phyloP scores from a whole-genome alignment of 2,888 invertebrate species.

The Camponotus fellah region DNA sequence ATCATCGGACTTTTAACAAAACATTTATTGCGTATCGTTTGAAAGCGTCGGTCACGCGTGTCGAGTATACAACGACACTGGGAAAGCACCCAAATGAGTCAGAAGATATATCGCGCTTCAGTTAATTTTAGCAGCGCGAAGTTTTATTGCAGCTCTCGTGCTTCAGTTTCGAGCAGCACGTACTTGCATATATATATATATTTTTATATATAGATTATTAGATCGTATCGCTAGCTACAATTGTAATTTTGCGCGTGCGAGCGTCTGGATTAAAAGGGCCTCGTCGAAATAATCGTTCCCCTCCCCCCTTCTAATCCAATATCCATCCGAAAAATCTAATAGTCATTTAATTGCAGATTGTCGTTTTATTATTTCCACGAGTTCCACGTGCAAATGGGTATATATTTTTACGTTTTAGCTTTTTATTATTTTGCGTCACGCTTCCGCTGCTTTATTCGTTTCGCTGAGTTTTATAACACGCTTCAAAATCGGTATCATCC shows the following conservation, averaged over 20 bases:
- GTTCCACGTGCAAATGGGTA: background rate
- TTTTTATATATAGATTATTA: background rate
- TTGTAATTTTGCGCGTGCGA: background rate
- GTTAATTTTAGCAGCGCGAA: conserved; percentile 47
- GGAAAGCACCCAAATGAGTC: conserved; percentile 40
- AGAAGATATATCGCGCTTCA: conserved; percentile 43
- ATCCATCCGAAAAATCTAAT: conserved; percentile 7
- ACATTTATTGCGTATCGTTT: conserved; percentile 38
- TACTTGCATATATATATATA: no score
- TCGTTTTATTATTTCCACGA: conserved; percentile 2
- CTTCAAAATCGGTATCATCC: conserved; percentile 53
- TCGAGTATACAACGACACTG: conserved; percentile 10
- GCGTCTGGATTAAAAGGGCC: background rate
- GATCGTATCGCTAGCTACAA: background rate
- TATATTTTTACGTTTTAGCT: conserved; percentile 40
- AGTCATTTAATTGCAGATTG: conserved; percentile 7
- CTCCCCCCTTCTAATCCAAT: background rate
- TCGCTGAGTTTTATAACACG: conserved; percentile 47
- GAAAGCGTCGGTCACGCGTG: conserved; percentile 40
- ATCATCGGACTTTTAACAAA: conserved; percentile 33
- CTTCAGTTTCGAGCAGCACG: conserved; percentile 7
- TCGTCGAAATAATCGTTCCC: background rate
- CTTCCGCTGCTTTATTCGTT: conserved; percentile 47
- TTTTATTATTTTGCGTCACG: conserved; percentile 48
- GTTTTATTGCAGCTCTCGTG: conserved; percentile 44